Evolutionary conservation across 2,888 invertebrate genomes (phyloP).

Genomic region (Saturnia pavonia): DNA sequence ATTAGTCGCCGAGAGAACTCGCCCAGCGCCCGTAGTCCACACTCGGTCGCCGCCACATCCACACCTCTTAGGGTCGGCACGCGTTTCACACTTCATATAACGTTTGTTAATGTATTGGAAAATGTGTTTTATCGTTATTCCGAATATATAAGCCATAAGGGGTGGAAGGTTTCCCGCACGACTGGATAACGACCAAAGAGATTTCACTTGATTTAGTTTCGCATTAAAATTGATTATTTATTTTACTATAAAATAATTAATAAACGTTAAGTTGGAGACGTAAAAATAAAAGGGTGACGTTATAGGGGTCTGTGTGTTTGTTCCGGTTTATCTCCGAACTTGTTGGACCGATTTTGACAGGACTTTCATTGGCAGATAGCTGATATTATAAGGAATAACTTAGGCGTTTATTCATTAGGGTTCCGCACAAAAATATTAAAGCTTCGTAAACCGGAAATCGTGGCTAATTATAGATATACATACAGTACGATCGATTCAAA

Average conservation of each 20-base stretch:
- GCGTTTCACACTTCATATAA: constrained; percentile 24
- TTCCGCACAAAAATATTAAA: too few species aligned
- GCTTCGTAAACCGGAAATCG: too few species aligned
- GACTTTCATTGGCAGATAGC: too few species aligned
- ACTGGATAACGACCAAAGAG: not conserved
- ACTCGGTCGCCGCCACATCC: constrained; percentile 59
- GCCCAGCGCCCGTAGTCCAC: constrained; percentile 43
- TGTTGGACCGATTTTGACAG: too few species aligned
- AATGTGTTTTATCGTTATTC: constrained; percentile 10
- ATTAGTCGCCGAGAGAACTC: constrained; percentile 53
- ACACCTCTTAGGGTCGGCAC: constrained; percentile 38
- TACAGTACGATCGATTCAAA: not conserved
- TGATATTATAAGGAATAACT: too few species aligned
- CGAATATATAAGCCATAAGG: not conserved
- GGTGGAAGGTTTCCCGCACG: not conserved
- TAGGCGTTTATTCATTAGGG: too few species aligned
- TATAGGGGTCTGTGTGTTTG: too few species aligned
- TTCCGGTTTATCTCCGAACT: too few species aligned
- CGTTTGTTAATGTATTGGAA: not conserved
- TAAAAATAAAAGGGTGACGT: too few species aligned
- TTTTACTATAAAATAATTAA: not conserved
- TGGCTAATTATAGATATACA: too few species aligned
- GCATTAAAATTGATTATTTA: not conserved
- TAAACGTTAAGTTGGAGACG: not conserved
- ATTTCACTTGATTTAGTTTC: not conserved